Conservation (phyloP, 1,140 invertebrate species). For the fruit fly (Drosophila melanogaster) region DNA sequence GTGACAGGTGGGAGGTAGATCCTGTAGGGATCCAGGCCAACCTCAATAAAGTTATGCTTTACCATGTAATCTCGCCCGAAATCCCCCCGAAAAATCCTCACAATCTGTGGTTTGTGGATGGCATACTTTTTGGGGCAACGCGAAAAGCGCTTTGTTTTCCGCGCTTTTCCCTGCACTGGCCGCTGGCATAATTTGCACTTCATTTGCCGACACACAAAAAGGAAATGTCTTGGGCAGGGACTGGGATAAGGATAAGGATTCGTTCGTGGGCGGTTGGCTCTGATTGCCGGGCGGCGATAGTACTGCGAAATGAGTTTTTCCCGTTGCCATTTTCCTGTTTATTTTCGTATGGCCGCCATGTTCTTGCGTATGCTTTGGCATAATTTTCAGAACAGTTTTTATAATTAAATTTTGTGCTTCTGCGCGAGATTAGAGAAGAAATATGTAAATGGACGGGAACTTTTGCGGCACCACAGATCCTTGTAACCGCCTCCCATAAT, state of each 20-base stretch:
- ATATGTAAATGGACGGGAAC: not conserved
- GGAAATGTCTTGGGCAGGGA: conserved; percentile 47
- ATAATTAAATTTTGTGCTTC: conserved; percentile 56
- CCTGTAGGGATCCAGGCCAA: conserved; percentile 5
- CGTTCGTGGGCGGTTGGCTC: conserved; percentile 19
- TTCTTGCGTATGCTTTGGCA: conserved; percentile 58
- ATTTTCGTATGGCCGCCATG: conserved; percentile 24
- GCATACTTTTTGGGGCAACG: conserved; percentile 55
- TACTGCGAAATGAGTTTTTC: conserved; percentile 43
- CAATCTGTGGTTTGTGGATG: conserved; percentile 35
- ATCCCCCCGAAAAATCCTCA: conserved; percentile 9
- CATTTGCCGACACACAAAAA: conserved; percentile 59
- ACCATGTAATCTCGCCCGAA: conserved; percentile 39
- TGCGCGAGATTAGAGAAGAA: conserved; percentile 18
- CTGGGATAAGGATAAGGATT: conserved; percentile 29
- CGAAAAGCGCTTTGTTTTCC: conserved; percentile 39
- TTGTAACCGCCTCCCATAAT: conserved; percentile 34
- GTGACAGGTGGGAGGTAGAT: not conserved
- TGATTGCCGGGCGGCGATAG: conserved; percentile 50
- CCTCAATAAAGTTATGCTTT: conserved; percentile 63
- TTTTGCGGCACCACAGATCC: not conserved
- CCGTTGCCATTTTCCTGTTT: conserved; percentile 10
- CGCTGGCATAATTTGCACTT: conserved; percentile 74
- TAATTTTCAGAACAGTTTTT: conserved; percentile 47
- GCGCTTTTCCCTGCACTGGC: conserved; percentile 50